Conservation (phyloP, 2,888 invertebrate species). For the Ariolimax columbianus region DNA sequence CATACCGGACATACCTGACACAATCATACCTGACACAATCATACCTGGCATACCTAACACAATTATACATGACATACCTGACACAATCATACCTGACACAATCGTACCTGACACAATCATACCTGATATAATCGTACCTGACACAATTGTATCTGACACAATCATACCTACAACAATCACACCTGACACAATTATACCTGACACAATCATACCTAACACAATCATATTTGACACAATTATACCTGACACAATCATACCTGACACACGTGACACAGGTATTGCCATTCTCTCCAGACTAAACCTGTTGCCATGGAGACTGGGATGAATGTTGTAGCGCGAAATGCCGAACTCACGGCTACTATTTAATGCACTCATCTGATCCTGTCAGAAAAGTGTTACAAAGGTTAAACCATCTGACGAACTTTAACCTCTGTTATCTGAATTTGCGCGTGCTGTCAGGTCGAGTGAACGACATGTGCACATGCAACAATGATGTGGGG, state of each 20-base stretch:
- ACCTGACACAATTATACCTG: not conserved
- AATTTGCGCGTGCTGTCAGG: not conserved
- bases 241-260: too few species aligned
- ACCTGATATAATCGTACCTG: too few species aligned
- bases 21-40: too few species aligned
- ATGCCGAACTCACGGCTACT: not conserved
- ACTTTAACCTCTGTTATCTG: not conserved
- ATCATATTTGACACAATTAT: too few species aligned
- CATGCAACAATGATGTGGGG: not conserved
- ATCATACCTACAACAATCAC: not conserved
- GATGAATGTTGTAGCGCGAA: not conserved
- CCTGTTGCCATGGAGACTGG: too few species aligned
- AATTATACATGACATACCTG: too few species aligned
- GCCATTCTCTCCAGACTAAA: not conserved
- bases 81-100: too few species aligned
- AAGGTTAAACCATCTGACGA: slow-evolving; percentile 12
- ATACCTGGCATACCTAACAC: too few species aligned
- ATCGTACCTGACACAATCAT: too few species aligned
- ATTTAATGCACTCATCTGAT: not conserved
- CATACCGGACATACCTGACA: too few species aligned
- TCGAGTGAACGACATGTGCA: not conserved
- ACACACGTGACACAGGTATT: not conserved
- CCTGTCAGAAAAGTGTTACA: not conserved
- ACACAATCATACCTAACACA: too few species aligned
- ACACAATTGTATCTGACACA: not conserved